Conservation (phyloP, 2,797 vertebrate species). For the Natrix natrix region DNA sequence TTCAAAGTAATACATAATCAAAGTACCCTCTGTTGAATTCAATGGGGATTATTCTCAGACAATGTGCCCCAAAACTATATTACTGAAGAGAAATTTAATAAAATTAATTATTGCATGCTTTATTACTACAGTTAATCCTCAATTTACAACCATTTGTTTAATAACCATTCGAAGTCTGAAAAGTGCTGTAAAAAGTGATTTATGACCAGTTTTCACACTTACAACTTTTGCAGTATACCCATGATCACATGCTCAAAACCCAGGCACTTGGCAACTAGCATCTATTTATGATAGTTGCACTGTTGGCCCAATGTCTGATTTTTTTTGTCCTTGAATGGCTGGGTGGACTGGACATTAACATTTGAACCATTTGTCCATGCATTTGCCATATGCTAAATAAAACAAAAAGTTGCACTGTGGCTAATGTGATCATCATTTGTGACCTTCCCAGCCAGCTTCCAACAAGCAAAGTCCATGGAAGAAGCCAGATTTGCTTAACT, state of each 20-base stretch:
- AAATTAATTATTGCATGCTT: neutral
- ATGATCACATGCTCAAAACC: neutral
- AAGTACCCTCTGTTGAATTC: too few relatives aligned
- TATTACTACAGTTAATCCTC: neutral
- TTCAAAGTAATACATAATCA: too few relatives aligned
- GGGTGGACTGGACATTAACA: too few relatives aligned
- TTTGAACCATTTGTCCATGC: too few relatives aligned
- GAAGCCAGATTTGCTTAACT: neutral
- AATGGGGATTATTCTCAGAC: too few relatives aligned
- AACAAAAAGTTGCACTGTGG: neutral
- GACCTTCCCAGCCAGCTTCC: neutral
- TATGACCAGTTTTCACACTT: neutral
- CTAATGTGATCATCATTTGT: neutral
- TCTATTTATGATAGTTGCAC: neutral
- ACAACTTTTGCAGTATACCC: neutral
- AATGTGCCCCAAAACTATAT: too few relatives aligned
- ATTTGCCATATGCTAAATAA: too few relatives aligned
- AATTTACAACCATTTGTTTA: neutral
- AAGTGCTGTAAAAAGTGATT: neutral
- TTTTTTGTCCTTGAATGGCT: too few relatives aligned
- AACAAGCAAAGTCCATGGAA: neutral
- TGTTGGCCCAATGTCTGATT: neutral
- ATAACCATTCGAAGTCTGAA: neutral
- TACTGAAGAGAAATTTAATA: neutral
- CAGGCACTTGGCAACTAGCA: neutral